phyloP scores from a whole-genome alignment of 2,797 vertebrate species.

The Borostomias antarcticus region DNA sequence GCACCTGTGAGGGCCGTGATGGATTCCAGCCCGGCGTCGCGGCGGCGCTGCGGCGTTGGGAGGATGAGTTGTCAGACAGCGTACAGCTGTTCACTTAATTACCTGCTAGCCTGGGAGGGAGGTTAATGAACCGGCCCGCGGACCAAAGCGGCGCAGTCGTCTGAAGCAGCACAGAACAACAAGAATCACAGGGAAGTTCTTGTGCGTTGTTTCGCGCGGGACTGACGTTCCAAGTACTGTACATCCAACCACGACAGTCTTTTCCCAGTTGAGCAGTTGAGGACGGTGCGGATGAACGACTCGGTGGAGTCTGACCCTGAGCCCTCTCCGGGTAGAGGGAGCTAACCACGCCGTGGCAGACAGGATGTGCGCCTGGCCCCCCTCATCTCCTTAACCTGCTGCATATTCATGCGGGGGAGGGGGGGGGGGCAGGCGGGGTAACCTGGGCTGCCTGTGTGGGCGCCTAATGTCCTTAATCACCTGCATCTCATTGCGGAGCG shows the following conservation, averaged over 20 bases:
- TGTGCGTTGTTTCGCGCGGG: too few species aligned
- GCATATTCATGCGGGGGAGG: constrained; percentile 83
- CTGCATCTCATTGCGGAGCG: constrained; percentile 83
- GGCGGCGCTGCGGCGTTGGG: constrained; percentile 33
- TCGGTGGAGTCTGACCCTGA: too few species aligned
- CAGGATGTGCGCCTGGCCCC: constrained; percentile 29
- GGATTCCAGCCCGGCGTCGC: constrained; percentile 47
- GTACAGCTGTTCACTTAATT: constrained; percentile 80
- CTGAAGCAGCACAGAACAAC: constrained; percentile 72
- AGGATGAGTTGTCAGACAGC: constrained; percentile 69
- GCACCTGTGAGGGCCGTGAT: constrained; percentile 69
- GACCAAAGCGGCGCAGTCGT: constrained; percentile 64
- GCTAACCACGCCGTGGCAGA: too few species aligned
- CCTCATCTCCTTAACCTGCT: constrained; percentile 60
- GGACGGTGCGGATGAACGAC: too few species aligned
- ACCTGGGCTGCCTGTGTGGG: constrained; percentile 50
- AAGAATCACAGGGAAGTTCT: too few species aligned
- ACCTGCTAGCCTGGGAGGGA: constrained; percentile 67
- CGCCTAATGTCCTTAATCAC: constrained; percentile 84
- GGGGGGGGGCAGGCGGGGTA: constrained; percentile 54
- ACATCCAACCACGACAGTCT: too few species aligned
- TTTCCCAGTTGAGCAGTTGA: too few species aligned
- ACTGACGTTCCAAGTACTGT: too few species aligned
- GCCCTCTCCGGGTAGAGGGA: too few species aligned
- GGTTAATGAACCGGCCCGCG: constrained; percentile 78